These are phyloP conservation scores for Empis stercorea DNA, from an alignment of 2,888 invertebrate species.

Conservation along the genomic window DNA sequence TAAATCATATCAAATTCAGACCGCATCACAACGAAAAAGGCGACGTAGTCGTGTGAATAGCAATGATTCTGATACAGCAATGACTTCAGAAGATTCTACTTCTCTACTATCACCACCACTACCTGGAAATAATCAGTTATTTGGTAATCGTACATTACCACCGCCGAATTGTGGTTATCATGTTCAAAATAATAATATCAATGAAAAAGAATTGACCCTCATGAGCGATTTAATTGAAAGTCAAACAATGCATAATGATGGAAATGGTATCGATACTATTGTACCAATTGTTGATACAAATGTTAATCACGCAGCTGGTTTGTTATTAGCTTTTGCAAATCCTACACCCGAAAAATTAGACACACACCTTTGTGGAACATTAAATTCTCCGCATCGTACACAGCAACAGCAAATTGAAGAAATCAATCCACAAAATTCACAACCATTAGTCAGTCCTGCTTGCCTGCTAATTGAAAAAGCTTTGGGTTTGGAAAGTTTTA, in stretches of 20 bases:
- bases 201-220: slow-evolving; percentile 8
- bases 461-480: slow-evolving; percentile 73
- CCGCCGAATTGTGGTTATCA: slow-evolving; percentile 16
- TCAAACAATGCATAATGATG: slow-evolving; percentile 13
- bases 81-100: slow-evolving; percentile 61
- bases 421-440: slow-evolving; percentile 18
- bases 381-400: slow-evolving; percentile 13
- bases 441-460: slow-evolving; percentile 52
- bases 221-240: slow-evolving; percentile 9
- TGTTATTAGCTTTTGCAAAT: slow-evolving; percentile 45
- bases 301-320: slow-evolving; percentile 42
- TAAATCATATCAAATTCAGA: slow-evolving; percentile 18
- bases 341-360: slow-evolving; percentile 12
- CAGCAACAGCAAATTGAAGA: slow-evolving; percentile 16
- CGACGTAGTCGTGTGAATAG: slow-evolving; percentile 58
- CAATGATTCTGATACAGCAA: slow-evolving; percentile 51
- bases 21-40: slow-evolving; percentile 38
- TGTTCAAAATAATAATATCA: slow-evolving; percentile 7
- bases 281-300: slow-evolving; percentile 10
- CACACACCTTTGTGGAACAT: not conserved
- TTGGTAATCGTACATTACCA: slow-evolving; percentile 6
- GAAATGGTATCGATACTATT: too few species aligned
- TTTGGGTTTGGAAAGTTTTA: slow-evolving; percentile 62
- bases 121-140: slow-evolving; percentile 12
- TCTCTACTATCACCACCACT: slow-evolving; percentile 41